A percentile compares a stretch with the other conserved stretches of the same genome.
Evolutionary conservation across 37 sponge, comb jelly and placozoan genomes (phyloP).

Genomic region (Agelas oroides): DNA sequence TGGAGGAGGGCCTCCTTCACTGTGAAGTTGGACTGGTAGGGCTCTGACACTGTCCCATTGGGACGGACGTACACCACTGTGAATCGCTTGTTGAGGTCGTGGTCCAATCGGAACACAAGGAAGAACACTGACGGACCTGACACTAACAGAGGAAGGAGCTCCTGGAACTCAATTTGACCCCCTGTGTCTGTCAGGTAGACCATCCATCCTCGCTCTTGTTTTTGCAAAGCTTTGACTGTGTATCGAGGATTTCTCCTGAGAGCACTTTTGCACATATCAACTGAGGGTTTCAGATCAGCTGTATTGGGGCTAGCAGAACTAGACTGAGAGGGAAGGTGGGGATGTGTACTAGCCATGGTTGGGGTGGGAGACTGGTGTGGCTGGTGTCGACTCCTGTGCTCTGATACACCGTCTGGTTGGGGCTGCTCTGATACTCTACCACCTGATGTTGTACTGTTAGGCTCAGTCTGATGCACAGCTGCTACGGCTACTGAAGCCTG

Average conservation of each 20-base stretch:
- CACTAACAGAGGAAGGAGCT: slow-evolving; percentile 11
- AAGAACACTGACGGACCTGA: slow-evolving; percentile 17
- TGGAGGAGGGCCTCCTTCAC: slow-evolving; percentile 15
- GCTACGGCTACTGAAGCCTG: no score
- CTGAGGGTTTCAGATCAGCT: no score
- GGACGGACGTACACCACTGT: background rate
- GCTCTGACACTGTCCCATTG: background rate
- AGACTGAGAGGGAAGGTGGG: no score
- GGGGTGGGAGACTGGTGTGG: background rate
- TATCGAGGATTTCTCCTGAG: no score
- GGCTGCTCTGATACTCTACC: background rate
- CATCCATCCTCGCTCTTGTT: background rate
- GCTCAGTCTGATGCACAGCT: no score
- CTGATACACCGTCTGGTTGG: background rate
- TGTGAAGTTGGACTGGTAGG: slow-evolving; percentile 12
- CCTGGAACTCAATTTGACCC: slow-evolving; percentile 18
- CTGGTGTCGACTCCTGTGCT: background rate
- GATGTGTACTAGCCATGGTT: no score
- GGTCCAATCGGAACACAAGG: slow-evolving; percentile 6
- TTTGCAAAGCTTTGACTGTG: no score
- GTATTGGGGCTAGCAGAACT: no score
- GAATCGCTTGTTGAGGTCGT: slow-evolving; percentile 11
- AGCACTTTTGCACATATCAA: no score
- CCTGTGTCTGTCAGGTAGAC: slow-evolving; percentile 19
- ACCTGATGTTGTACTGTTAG: background rate